Base-by-base conservation (phyloP, 2,797 vertebrate species). In the Enteromius thamalakanensis region DNA sequence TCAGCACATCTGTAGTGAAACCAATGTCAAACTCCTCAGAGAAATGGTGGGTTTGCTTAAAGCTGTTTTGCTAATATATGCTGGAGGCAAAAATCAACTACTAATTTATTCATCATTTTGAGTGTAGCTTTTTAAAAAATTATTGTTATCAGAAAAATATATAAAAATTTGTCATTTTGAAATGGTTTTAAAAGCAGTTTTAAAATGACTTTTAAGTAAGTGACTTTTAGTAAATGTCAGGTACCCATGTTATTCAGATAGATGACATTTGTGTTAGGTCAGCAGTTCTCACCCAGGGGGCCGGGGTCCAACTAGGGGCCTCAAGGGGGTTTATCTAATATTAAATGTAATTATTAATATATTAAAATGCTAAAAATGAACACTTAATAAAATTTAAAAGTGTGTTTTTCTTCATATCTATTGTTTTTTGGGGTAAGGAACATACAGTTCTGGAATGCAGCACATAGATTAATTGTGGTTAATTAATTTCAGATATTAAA, bases 31-130 rank as follows among this genome's bases (percentile, higher is more conserved):
- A 62, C 19, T 42, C 9, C 15, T 62, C 23, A 62, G 2, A 21
- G 75, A 77, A 77, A 62, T 64, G 75, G 75, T 77, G 37, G 23
- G 75, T 77, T 42, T 45, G 69, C 21, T 75, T 40, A 58, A 55
- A 37, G 21, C 29, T 37, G 0, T 37, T n/a, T 53, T 45, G 15
- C 69, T 72, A 1, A 51, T 29, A 12, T 34, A 12, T 51, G 45
- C 12, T 42, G 40, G 3, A 62, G 58, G 23, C 58, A 26, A 62
- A 12, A 14, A 29, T 29, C 12, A 62, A 15, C 60, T 64, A 62
- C 60, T 58, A 9, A 23, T 23, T 7, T 62, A 29, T 60, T 26
- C 23, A 60, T 62, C 0, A 7, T 62, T 62, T 62, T 29, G 12
- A 62, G 26, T 62, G 60, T 62, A 29, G 26, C 12, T 29, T 62